phyloP scores from a whole-genome alignment of 1,140 invertebrate species.

The Andrena cerasifolii region DNA sequence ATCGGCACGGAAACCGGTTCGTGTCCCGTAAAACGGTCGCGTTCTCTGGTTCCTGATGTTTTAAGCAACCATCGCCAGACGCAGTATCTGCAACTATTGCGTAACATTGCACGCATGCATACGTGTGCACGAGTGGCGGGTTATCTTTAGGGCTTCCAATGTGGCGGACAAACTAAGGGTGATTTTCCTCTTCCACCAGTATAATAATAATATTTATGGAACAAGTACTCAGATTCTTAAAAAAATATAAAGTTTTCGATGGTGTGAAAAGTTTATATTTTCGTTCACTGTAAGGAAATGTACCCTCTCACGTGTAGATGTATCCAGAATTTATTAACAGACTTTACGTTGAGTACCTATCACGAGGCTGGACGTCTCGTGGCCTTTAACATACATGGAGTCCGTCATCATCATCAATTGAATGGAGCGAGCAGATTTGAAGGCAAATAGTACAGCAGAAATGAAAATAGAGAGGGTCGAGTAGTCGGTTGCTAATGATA shows the following conservation, averaged over 20 bases:
- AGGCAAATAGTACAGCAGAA: slow-evolving; percentile 5
- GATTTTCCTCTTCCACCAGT: too few species aligned
- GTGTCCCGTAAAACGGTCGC: slow-evolving; percentile 17
- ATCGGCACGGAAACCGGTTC: slow-evolving; percentile 33
- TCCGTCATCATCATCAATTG: neutral
- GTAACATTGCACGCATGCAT: slow-evolving; percentile 53
- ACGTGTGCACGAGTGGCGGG: slow-evolving; percentile 58
- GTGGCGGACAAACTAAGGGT: slow-evolving; percentile 5
- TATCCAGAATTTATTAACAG: slow-evolving; percentile 14
- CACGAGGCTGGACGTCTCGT: neutral
- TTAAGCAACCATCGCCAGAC: slow-evolving; percentile 57
- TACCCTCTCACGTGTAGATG: neutral
- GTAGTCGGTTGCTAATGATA: slow-evolving; percentile 34
- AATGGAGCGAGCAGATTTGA: slow-evolving; percentile 4
- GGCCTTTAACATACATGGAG: slow-evolving; percentile 17
- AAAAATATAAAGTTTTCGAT: too few species aligned
- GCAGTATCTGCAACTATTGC: slow-evolving; percentile 62
- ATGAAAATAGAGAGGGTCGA: slow-evolving; percentile 5
- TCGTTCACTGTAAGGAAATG: too few species aligned
- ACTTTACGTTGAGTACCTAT: neutral
- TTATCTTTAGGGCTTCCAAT: slow-evolving; percentile 53
- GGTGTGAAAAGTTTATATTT: too few species aligned
- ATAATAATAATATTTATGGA: too few species aligned
- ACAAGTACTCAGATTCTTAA: too few species aligned
- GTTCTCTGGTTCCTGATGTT: slow-evolving; percentile 44